A percentile compares a stretch with the other conserved stretches of the same genome.
Evolutionary conservation across 2,888 invertebrate species (phyloP).

Genomic region (Netelia melanura): DNA sequence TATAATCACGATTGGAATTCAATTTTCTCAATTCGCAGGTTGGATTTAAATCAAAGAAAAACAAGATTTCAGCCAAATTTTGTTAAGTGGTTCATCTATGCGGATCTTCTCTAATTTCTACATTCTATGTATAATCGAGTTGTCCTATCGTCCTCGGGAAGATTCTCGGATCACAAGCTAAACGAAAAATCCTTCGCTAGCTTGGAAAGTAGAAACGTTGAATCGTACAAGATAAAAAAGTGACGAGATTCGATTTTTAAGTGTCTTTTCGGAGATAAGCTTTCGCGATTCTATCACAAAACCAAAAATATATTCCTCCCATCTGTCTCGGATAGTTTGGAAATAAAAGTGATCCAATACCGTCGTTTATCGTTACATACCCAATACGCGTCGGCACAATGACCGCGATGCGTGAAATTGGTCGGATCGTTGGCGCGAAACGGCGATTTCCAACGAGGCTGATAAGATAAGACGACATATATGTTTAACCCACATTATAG

Average conservation of each 20-base stretch:
- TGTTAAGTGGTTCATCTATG: too few relatives aligned
- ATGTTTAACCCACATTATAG: slow-evolving; percentile 47
- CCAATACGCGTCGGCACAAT: slow-evolving; percentile 18
- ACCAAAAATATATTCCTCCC: neutral
- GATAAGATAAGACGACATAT: slow-evolving; percentile 56
- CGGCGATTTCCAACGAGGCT: slow-evolving; percentile 14
- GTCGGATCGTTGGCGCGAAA: neutral
- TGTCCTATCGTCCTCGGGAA: slow-evolving; percentile 34
- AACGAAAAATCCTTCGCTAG: slow-evolving; percentile 36
- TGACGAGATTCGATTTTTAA: slow-evolving; percentile 34
- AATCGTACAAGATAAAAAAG: slow-evolving; percentile 7
- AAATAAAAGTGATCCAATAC: neutral
- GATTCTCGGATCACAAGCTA: slow-evolving; percentile 2
- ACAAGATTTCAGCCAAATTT: too few relatives aligned
- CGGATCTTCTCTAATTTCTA: too few relatives aligned
- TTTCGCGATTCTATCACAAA: slow-evolving; percentile 8
- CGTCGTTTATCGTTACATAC: neutral
- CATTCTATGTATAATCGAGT: neutral
- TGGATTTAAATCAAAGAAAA: too few relatives aligned
- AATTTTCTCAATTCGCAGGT: too few relatives aligned
- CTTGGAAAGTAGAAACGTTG: slow-evolving; percentile 53
- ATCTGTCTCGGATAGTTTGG: neutral
- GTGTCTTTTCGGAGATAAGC: slow-evolving; percentile 32
- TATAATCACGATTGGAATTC: too few relatives aligned
- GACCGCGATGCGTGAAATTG: slow-evolving; percentile 23